phyloP scores from a whole-genome alignment of 2,888 invertebrate genomes.

The Zygogramma bicolorata region DNA sequence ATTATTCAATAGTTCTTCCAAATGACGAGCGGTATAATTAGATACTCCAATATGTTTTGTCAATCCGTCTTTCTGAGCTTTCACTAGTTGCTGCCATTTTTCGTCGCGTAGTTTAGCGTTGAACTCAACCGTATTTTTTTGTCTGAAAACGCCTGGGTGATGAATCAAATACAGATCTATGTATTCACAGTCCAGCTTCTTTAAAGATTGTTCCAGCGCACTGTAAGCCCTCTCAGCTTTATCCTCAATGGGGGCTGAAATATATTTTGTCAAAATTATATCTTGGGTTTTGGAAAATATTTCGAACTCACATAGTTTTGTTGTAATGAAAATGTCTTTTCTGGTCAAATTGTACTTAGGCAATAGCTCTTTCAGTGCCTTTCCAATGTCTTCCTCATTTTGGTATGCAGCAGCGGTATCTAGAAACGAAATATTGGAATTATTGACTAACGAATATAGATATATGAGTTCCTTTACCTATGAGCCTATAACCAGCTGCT shows the following conservation, averaged over 20 bases:
- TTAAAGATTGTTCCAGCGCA: conserved; percentile 73
- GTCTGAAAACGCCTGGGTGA: conserved; percentile 78
- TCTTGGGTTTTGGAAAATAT: not conserved
- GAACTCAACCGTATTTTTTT: conserved; percentile 68
- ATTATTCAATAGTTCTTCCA: conserved; percentile 72
- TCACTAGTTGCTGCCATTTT: conserved; percentile 78
- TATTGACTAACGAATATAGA: not conserved
- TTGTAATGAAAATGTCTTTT: conserved; percentile 83
- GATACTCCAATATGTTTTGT: conserved; percentile 82
- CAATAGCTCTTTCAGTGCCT: conserved; percentile 74
- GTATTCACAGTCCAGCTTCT: conserved; percentile 74
- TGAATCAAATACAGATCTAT: conserved; percentile 86
- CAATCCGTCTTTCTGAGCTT: conserved; percentile 73
- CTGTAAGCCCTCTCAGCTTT: conserved; percentile 69
- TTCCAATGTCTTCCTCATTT: conserved; percentile 80
- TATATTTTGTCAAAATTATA: not conserved
- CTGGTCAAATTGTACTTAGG: conserved; percentile 77
- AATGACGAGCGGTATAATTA: conserved; percentile 79
- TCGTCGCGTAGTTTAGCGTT: conserved; percentile 71
- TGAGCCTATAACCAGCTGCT: conserved; percentile 76
- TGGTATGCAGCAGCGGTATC: conserved; percentile 84
- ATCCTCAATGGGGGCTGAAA: conserved; percentile 69
- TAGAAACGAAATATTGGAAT: conserved; percentile 60
- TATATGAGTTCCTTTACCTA: conserved; percentile 69
- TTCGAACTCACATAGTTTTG: conserved; percentile 76